Base-by-base conservation (phyloP, 2,888 invertebrate species). In the Pegoplata infirma region DNA sequence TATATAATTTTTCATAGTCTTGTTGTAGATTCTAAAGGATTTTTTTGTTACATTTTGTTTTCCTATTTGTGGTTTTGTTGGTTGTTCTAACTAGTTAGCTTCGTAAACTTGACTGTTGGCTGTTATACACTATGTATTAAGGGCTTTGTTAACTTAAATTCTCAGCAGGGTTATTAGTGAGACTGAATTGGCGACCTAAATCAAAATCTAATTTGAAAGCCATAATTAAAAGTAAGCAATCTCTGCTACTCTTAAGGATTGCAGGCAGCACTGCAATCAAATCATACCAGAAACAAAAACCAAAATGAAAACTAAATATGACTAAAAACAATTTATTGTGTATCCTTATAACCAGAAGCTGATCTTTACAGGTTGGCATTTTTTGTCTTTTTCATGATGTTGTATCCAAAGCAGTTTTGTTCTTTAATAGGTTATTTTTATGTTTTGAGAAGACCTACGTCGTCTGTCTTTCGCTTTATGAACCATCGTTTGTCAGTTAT, bases 141-240 rank as follows among this genome's bases (percentile, higher is more conserved):
- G 78, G 78, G 59, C 49, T 78, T 56, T 46, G 21, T 25, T 36
- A n/a, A 19, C 47, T 46, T 14, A 53, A 14, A 23, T 36, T 61
- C 79, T 16, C 75, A 71, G 79, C 79, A 75, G 75, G 64, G 58
- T 79, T 80, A 64, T 78, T 81, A 59, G 71, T 19, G 36, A 66
- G 64, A 66, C 72, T 76, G 64, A 61, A 74, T 69, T 61, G 61
- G 58, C 76, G 78, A 80, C 82, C 82, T 78, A 81, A 81, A 82
- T 82, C 83, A 83, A 81, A 82, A 81, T 75, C 72, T 78, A 81
- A 83, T 82, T 81, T 82, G 80, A 83, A 80, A 81, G 80, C 75
- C 75, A 78, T 83, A 82, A 83, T 81, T 81, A 81, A 83, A 83
- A 81, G 63, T 68, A 76, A 76, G 69, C 63, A 71, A 66, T 32